Evolutionary conservation across 2,888 invertebrate species (phyloP).

Genomic region (Orthosia gothica): DNA sequence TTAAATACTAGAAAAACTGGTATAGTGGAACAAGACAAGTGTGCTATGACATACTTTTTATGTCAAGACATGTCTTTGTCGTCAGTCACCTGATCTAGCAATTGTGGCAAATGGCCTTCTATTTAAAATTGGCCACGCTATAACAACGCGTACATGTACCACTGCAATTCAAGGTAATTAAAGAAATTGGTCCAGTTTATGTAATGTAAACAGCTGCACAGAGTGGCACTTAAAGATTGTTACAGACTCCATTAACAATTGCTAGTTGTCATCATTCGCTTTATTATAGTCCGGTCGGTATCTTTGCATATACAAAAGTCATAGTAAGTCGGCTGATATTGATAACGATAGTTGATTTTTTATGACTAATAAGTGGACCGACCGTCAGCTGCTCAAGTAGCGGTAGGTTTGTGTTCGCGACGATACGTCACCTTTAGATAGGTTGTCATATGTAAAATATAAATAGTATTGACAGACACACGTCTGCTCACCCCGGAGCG

Average conservation of each 20-base stretch:
- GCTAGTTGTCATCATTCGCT: slow-evolving; percentile 1
- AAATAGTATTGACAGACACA: no score
- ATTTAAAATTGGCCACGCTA: slow-evolving; percentile 9
- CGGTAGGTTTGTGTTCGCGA: no score
- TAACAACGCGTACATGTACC: neutral
- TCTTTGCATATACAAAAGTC: no score
- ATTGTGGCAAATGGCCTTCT: slow-evolving; percentile 7
- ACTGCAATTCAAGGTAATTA: slow-evolving; percentile 12
- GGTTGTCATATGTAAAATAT: no score
- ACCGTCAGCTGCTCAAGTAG: no score
- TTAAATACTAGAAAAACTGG: neutral
- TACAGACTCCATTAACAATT: neutral
- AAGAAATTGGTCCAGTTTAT: slow-evolving; percentile 30
- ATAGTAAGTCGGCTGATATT: no score
- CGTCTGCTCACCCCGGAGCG: no score
- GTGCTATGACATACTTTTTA: neutral
- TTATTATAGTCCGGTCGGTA: neutral
- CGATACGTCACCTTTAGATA: no score
- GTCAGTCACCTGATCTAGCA: neutral
- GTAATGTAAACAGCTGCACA: neutral
- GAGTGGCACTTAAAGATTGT: slow-evolving; percentile 1
- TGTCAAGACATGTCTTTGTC: neutral
- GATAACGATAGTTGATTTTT: no score
- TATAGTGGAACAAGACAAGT: no score
- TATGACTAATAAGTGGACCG: no score